phyloP scores from a whole-genome alignment of 2,888 invertebrate species.

The Trileptium ribeirensis region DNA sequence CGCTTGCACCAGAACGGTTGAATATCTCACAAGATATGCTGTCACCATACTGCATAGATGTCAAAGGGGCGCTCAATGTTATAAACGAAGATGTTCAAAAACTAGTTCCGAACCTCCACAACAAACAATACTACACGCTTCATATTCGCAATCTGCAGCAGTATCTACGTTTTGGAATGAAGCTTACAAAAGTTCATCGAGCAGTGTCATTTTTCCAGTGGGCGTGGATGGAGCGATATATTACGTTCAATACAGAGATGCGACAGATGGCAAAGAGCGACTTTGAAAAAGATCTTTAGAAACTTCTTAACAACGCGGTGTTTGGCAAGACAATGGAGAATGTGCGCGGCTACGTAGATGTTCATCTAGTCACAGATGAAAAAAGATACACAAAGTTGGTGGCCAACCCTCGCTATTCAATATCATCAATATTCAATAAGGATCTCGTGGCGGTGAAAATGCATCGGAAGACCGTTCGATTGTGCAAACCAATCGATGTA shows the following conservation, averaged over 20 bases:
- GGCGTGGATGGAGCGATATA: no score
- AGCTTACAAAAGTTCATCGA: neutral
- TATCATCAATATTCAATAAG: no score
- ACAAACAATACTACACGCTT: neutral
- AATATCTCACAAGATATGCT: neutral
- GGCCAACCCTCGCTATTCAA: no score
- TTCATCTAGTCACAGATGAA: neutral
- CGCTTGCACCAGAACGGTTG: neutral
- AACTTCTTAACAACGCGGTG: no score
- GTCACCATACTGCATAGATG: neutral
- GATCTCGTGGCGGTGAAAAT: no score
- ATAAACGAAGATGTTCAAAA: neutral
- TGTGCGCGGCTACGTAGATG: neutral
- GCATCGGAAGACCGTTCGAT: neutral
- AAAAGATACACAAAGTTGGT: neutral
- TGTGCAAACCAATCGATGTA: neutral
- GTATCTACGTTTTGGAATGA: neutral
- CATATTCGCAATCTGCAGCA: neutral
- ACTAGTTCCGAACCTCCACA: neutral
- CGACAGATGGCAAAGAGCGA: neutral
- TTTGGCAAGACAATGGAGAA: no score
- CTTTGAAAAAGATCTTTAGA: neutral
- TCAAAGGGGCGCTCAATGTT: neutral
- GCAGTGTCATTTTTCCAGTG: neutral
- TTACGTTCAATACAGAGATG: neutral